Base-by-base conservation (phyloP, 2,888 invertebrate species). In the Macrosiphum euphorbiae region DNA sequence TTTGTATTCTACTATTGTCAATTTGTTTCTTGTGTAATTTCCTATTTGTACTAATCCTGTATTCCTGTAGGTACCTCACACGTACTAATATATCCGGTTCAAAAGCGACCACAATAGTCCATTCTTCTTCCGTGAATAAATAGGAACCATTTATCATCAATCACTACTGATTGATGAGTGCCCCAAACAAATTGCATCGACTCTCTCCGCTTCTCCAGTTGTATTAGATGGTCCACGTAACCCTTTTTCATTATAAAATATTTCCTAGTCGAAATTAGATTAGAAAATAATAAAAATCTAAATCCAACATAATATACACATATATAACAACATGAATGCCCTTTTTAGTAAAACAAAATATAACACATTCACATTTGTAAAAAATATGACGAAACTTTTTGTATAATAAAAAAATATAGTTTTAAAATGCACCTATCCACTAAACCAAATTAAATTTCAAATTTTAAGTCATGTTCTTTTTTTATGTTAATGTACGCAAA, bases 81-180 rank as follows among this genome's bases (percentile, higher is more conserved):
- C 50, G 28, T 61, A 58, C 58, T n/a, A 47, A 86, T 91, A 50
- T 61, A 87, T 87, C 86, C 87, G 20, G 44, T 61, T 58, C 50
- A 47, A 85, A 58, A 86, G 11, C 85, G n/a, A 92, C 47, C 61
- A 58, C 55, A 58, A 47, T 41, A 28, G 86, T 61, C 61, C 35
- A 35, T 85, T 58, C 58, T 50, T 50, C 35, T 35, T n/a, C 26
- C 61, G n/a, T 35, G 47, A 86, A 91, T 91, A 91, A 86, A 91
- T 92, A 92, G 47, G 28, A 61, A 50, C 87, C 92, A 92, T 87
- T 87, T 87, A 87, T 92, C 92, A 87, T 87, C 92, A 61, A 87
- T 92, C 92, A 92, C 87, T 28, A 52, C 86, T 92, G 92, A 92
- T 92, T 92, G 92, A 92, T 92, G 92, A 92, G 50, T 47, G 50